phyloP scores from a whole-genome alignment of 1,140 invertebrate genomes.

The Bombus pascuorum region DNA sequence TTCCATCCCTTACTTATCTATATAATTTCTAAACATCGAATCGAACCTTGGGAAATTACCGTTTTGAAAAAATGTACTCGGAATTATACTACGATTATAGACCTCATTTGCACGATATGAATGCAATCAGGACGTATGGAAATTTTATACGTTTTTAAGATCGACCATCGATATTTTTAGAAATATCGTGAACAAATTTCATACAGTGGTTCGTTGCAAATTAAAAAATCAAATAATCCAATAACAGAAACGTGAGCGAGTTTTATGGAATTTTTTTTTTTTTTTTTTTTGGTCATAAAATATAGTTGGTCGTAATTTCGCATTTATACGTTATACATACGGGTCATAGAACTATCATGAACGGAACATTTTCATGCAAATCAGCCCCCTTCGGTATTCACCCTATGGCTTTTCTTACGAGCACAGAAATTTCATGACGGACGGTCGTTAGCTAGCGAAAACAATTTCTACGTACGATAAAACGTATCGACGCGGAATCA shows the following conservation, averaged over 20 bases:
- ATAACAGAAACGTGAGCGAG: neutral
- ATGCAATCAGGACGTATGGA: neutral
- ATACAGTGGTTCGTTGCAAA: neutral
- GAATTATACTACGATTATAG: neutral
- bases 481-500: slow-evolving; percentile 56
- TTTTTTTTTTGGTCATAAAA: neutral
- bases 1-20: neutral
- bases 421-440: slow-evolving; percentile 42
- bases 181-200: neutral
- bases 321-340: neutral
- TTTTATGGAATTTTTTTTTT: slow-evolving; percentile 8
- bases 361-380: slow-evolving; percentile 32
- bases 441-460: slow-evolving; percentile 44
- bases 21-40: neutral
- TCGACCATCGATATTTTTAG: too few species aligned
- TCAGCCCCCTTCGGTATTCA: neutral
- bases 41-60: neutral
- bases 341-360: neutral
- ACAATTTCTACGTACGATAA: slow-evolving; percentile 59
- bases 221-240: neutral
- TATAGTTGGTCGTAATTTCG: slow-evolving; percentile 30
- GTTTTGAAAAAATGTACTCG: neutral
- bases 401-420: neutral
- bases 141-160: neutral
- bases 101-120: neutral